Evolutionary conservation across 1,140 invertebrate species (phyloP).

Genomic region (Aphidius ervi): DNA sequence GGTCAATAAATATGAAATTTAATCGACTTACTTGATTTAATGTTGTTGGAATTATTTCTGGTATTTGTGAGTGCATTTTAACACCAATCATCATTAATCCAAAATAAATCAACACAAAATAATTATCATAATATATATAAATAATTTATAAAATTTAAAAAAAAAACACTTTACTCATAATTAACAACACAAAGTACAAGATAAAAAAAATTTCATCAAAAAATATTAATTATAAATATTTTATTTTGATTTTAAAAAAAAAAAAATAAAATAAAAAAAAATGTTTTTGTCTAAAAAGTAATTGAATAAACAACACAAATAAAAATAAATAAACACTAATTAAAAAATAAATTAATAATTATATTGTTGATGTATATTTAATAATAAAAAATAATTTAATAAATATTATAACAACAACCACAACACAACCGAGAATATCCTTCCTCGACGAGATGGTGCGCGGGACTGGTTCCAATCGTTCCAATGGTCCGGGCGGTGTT

Average conservation of each 20-base stretch:
- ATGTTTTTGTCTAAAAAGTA: not conserved
- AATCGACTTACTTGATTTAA: slow-evolving; percentile 38
- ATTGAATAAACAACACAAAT: not conserved
- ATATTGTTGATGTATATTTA: too few relatives aligned
- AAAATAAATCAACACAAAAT: slow-evolving; percentile 22
- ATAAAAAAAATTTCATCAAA: not conserved
- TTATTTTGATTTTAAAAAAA: not conserved
- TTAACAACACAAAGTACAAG: too few relatives aligned
- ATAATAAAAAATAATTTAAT: too few relatives aligned
- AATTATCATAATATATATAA: not conserved
- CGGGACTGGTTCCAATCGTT: slow-evolving; percentile 39
- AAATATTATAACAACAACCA: not conserved
- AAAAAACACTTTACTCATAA: too few relatives aligned
- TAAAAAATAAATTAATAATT: too few relatives aligned
- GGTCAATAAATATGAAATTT: not conserved
- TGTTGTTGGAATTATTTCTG: slow-evolving; percentile 45
- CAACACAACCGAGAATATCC: slow-evolving; percentile 14
- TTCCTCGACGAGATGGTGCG: slow-evolving; percentile 28
- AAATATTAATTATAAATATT: not conserved
- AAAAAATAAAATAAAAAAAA: too few relatives aligned
- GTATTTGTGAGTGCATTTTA: slow-evolving; percentile 45
- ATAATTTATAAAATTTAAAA: too few relatives aligned
- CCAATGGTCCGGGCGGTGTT: slow-evolving; percentile 26
- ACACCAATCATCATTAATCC: slow-evolving; percentile 25
- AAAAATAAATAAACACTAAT: not conserved